phyloP scores from a whole-genome alignment of 1,140 invertebrate species.

The Drepana arcuata region DNA sequence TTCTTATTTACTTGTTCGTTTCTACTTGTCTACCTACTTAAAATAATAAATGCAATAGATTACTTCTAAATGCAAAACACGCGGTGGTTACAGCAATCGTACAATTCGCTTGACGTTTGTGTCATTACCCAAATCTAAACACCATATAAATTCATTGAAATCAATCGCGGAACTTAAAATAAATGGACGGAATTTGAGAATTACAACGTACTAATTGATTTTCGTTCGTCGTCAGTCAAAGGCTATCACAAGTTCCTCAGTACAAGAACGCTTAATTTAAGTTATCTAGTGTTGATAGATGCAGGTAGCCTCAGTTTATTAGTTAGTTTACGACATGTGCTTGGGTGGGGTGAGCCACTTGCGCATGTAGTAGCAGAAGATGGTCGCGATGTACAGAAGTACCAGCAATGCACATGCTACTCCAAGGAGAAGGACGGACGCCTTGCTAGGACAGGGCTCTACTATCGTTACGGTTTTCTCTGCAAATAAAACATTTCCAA shows the following conservation, averaged over 20 bases:
- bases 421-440: slow-evolving; percentile 88
- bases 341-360: slow-evolving; percentile 90
- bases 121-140: slow-evolving; percentile 26
- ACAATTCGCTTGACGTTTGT: slow-evolving; percentile 13
- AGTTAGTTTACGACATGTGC: slow-evolving; percentile 77
- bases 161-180: slow-evolving; percentile 20
- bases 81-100: slow-evolving; percentile 55
- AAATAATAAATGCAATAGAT: slow-evolving; percentile 63
- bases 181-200: slow-evolving; percentile 38
- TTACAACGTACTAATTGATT: slow-evolving; percentile 9
- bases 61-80: slow-evolving; percentile 48
- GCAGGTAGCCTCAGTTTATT: neutral
- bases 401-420: slow-evolving; percentile 91
- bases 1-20: too few species aligned
- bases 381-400: slow-evolving; percentile 90
- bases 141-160: slow-evolving; percentile 18
- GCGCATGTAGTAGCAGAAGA: slow-evolving; percentile 93
- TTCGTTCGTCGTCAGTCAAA: slow-evolving; percentile 43
- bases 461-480: slow-evolving; percentile 90
- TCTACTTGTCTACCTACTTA: too few species aligned
- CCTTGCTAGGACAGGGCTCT: slow-evolving; percentile 91
- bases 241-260: slow-evolving; percentile 53
- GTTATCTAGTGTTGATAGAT: slow-evolving; percentile 14
- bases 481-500: slow-evolving; percentile 74
- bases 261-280: slow-evolving; percentile 27